These are phyloP conservation scores for Chlorops oryzae DNA, from an alignment of 1,140 invertebrate genomes.

Conservation along the genomic window DNA sequence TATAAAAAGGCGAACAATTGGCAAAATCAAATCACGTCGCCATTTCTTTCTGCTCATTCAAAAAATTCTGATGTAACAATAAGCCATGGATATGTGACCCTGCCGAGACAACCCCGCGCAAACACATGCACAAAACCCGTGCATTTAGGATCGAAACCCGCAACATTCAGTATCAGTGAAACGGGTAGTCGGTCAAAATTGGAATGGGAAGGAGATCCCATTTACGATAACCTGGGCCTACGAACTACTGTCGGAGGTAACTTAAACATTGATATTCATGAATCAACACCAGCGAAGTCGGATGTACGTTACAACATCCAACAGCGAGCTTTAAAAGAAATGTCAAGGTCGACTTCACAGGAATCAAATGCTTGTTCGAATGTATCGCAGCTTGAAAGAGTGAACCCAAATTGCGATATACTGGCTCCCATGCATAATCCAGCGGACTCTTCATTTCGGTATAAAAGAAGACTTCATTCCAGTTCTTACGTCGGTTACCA, in stretches of 20 bases:
- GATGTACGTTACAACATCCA: slow-evolving; percentile 50
- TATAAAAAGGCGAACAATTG: too few relatives aligned
- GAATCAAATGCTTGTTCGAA: slow-evolving; percentile 46
- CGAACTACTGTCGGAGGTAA: slow-evolving; percentile 80
- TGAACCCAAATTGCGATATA: slow-evolving; percentile 34
- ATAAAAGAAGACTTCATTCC: too few relatives aligned
- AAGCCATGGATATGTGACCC: slow-evolving; percentile 75
- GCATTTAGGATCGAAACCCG: too few relatives aligned
- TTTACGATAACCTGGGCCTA: slow-evolving; percentile 77
- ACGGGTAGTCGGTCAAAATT: slow-evolving; percentile 53
- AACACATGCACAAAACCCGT: slow-evolving; percentile 84
- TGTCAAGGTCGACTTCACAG: slow-evolving; percentile 52
- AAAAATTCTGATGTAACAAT: slow-evolving; percentile 55
- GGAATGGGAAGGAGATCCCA: slow-evolving; percentile 57
- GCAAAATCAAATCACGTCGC: too few relatives aligned
- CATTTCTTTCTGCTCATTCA: too few relatives aligned
- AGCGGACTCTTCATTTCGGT: too few relatives aligned
- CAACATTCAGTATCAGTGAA: too few relatives aligned
- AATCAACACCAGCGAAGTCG: slow-evolving; percentile 49
- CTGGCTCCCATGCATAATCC: too few relatives aligned
- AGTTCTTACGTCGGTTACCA: too few relatives aligned
- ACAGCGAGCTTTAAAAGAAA: slow-evolving; percentile 56
- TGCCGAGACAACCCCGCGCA: slow-evolving; percentile 71
- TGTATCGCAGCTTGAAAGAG: slow-evolving; percentile 32
- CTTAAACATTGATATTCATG: slow-evolving; percentile 69